These are phyloP conservation scores for Drosophila formosana DNA, from an alignment of 2,888 invertebrate genomes.

Conservation along the genomic window DNA sequence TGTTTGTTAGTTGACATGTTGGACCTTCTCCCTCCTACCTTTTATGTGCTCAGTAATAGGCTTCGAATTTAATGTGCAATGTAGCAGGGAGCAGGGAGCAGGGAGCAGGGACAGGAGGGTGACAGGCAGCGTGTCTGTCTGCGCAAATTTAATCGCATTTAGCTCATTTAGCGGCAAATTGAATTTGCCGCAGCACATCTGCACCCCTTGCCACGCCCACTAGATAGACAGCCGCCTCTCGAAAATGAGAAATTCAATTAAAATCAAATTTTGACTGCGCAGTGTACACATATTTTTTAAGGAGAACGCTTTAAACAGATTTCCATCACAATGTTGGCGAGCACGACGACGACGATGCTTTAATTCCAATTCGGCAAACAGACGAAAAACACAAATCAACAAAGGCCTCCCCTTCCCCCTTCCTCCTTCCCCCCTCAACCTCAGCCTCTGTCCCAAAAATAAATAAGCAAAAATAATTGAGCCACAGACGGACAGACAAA, in stretches of 20 bases:
- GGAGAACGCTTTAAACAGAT: constrained; percentile 53
- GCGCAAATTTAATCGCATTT: constrained; percentile 74
- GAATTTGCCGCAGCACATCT: constrained; percentile 64
- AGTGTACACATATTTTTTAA: constrained; percentile 17
- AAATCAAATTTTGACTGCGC: constrained; percentile 71
- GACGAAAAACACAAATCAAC: constrained; percentile 40
- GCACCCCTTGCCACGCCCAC: constrained; percentile 26
- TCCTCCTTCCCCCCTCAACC: too few species aligned
- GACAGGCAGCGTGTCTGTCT: constrained; percentile 24
- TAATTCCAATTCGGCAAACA: constrained; percentile 51
- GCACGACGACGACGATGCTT: constrained; percentile 33
- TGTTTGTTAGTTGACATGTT: constrained; percentile 42
- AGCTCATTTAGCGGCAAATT: constrained; percentile 77
- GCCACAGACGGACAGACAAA: constrained; percentile 25
- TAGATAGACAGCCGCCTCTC: constrained; percentile 30
- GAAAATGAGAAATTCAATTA: constrained; percentile 76
- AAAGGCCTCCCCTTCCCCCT: not conserved
- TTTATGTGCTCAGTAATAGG: constrained; percentile 10
- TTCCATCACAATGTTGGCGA: constrained; percentile 39
- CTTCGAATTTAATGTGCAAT: constrained; percentile 27
- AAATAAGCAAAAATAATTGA: constrained; percentile 73
- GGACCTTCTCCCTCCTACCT: not conserved
- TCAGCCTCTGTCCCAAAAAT: constrained; percentile 37
- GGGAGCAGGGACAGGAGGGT: not conserved
- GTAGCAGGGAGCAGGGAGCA: not conserved